Conservation (phyloP, 2,797 vertebrate species). For the Microctenopoma lineatum region DNA sequence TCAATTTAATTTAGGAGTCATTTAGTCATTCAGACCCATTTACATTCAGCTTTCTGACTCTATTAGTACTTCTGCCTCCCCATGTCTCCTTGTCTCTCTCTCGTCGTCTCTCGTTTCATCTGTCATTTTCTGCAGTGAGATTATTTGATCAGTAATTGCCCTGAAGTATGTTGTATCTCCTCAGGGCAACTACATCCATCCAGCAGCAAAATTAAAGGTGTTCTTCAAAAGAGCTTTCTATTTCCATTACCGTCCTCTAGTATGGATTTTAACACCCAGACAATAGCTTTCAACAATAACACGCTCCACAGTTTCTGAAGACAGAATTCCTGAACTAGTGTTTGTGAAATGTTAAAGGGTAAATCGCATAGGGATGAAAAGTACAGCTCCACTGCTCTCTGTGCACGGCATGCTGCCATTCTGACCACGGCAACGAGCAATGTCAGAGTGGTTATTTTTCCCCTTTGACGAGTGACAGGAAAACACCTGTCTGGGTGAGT, state of each 20-base stretch:
- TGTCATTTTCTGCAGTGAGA: slow-evolving; percentile 46
- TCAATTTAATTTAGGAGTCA: slow-evolving; percentile 41
- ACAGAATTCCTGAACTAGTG: slow-evolving; percentile 2
- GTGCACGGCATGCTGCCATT: neutral
- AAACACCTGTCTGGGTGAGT: neutral
- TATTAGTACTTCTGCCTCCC: slow-evolving; percentile 20
- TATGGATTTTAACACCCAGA: neutral
- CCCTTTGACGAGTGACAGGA: neutral
- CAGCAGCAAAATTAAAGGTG: slow-evolving; percentile 54
- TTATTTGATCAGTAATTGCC: slow-evolving; percentile 59
- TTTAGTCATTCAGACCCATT: slow-evolving; percentile 23
- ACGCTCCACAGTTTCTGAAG: neutral
- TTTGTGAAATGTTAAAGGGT: slow-evolving; percentile 13
- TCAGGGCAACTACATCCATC: slow-evolving; percentile 38
- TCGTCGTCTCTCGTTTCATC: slow-evolving; percentile 51
- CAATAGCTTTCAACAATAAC: slow-evolving; percentile 9
- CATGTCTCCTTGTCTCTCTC: slow-evolving; percentile 23
- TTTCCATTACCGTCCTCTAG: slow-evolving; percentile 40
- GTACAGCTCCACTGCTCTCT: neutral
- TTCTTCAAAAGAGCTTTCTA: slow-evolving; percentile 42
- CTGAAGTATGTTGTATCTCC: slow-evolving; percentile 34
- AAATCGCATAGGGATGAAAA: slow-evolving; percentile 14
- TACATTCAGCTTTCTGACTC: slow-evolving; percentile 23
- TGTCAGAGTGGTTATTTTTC: neutral
- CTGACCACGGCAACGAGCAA: slow-evolving; percentile 1